Percentiles rank a stretch among this genome's conserved stretches.
phyloP scores from a whole-genome alignment of 2,113 vertebrate species.

The Passer domesticus region DNA sequence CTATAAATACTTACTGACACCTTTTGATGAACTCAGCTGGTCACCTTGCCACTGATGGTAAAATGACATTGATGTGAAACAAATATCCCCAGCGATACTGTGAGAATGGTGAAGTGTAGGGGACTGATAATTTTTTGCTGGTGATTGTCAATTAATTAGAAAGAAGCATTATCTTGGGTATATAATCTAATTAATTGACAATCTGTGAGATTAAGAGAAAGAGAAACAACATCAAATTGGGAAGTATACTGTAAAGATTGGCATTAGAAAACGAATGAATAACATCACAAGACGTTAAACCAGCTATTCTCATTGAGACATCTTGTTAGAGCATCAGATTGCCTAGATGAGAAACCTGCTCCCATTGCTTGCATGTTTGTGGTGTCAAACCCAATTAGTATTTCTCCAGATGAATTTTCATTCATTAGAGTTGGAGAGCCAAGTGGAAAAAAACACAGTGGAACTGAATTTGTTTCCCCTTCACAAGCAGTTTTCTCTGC shows the following conservation, averaged over 20 bases:
- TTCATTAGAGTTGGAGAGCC: conserved; percentile 18
- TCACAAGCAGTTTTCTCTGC: not conserved
- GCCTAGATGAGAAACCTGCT: conserved; percentile 51
- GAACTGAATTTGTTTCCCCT: not conserved
- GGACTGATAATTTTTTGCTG: not conserved
- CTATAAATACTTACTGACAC: not conserved
- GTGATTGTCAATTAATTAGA: conserved; percentile 38
- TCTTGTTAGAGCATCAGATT: conserved; percentile 47
- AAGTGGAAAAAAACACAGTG: not conserved
- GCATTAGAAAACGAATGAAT: conserved; percentile 51
- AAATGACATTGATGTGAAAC: not conserved
- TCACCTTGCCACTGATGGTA: not conserved
- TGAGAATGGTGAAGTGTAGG: not conserved
- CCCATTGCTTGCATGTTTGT: conserved; percentile 23
- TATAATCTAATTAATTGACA: too few relatives aligned
- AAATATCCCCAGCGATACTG: not conserved
- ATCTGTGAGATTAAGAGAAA: too few relatives aligned
- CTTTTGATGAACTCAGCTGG: not conserved
- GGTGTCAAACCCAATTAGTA: conserved; percentile 31
- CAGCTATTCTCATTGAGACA: conserved; percentile 51
- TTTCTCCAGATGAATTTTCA: conserved; percentile 33
- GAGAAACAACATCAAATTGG: not conserved
- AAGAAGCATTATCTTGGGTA: conserved; percentile 28
- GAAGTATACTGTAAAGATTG: conserved; percentile 35
- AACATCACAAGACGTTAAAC: conserved; percentile 55